phyloP scores from a whole-genome alignment of 2,797 vertebrate species.

The Amblyopsis hoosieri region DNA sequence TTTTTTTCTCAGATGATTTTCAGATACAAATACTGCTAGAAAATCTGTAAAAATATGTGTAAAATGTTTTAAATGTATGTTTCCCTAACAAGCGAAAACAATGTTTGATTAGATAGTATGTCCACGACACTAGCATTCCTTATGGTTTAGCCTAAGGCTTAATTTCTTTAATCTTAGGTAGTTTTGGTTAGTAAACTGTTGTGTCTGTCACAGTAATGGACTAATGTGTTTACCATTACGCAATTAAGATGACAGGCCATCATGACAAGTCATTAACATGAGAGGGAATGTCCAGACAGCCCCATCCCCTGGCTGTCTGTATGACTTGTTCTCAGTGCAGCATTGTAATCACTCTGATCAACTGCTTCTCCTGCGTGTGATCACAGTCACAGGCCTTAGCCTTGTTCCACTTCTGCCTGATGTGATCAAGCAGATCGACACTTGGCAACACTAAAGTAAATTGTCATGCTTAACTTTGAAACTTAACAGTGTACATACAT shows the following conservation, averaged over 20 bases:
- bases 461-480: too few relatives aligned
- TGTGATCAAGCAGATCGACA: constrained; percentile 48
- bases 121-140: constrained; percentile 7
- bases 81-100: too few relatives aligned
- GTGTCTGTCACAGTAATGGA: neutral
- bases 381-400: constrained; percentile 70
- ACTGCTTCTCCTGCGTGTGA: constrained; percentile 79
- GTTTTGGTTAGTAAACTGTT: neutral
- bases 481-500: too few relatives aligned
- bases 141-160: too few relatives aligned
- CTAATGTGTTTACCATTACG: constrained; percentile 11
- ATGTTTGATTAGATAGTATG: too few relatives aligned
- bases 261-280: constrained; percentile 15
- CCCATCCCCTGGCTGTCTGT: constrained; percentile 55
- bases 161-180: too few relatives aligned
- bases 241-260: constrained; percentile 44
- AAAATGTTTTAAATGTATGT: too few relatives aligned
- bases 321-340: constrained; percentile 61
- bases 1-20: too few relatives aligned
- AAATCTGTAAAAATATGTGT: too few relatives aligned
- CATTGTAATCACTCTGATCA: constrained; percentile 73
- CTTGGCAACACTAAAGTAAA: too few relatives aligned
- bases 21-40: too few relatives aligned
- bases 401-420: constrained; percentile 71
- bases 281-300: constrained; percentile 23